Evolutionary conservation across 2,888 invertebrate species (phyloP), one percentile per base, ranked within the genome.

Genomic region (Macrophya annulata): DNA sequence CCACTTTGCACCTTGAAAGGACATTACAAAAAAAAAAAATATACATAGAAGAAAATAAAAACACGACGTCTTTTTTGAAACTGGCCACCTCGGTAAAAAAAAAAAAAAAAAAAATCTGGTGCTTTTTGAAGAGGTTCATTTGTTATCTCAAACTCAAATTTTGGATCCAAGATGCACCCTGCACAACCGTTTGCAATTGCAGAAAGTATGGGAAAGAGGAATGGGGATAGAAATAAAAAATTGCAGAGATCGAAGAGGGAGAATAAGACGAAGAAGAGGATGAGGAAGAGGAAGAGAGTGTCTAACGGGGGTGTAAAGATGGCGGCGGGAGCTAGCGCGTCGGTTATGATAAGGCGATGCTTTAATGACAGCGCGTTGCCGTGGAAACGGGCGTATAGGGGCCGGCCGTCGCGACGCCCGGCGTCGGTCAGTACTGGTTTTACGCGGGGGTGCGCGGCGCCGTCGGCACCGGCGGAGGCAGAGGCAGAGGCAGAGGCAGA

Each of bases 261-360:
- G 12, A 79, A 79, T 17, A 62, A 74, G 71, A 51, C 43, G 65
- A 72, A 40, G 48, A 76, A 43, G 81, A 81, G 25, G 85, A 81
- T 59, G 43, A 62, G 68, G 85, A 55, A 84, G 81, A 55, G 71
- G 76, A 65, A 82, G 48, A 84, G 83, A 76, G 72, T 89, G 86
- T 88, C 89, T 90, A 88, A 87, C 87, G 90, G 90, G 90, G 90
- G 92, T 92, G 92, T 91, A 93, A 93, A 93, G 93, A 93, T 92
- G 93, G 93, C 93, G 93, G 89, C 92, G 87, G 89, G 89, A 37
- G 89, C 90, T 83, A 68, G 90, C 92, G 93, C 92, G 92, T 92
- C 92, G 92, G 93, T 93, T 93, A 93, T 93, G 93, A 93, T 93
- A 93, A 93, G 93, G 93, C 93, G 93, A 93, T 93, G 93, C 93